Evolutionary conservation across 2,888 invertebrate species (phyloP).

Genomic region (Oligia latruncula): DNA sequence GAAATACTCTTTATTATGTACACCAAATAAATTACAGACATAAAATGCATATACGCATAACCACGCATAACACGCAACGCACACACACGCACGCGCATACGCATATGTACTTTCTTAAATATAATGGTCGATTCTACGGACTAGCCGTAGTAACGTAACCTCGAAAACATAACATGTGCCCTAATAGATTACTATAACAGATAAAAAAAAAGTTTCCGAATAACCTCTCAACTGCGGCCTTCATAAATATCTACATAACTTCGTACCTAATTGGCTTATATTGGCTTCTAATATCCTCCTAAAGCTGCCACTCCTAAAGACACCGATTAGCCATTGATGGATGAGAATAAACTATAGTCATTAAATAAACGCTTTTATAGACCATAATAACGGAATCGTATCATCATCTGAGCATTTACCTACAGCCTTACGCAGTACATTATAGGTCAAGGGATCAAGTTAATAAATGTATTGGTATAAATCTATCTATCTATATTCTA

Average conservation of each 20-base stretch:
- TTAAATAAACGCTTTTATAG: conserved; percentile 25
- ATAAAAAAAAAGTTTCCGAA: conserved; percentile 19
- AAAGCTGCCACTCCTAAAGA: conserved; percentile 46
- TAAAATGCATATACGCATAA: too few species aligned
- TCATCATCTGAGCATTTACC: conserved; percentile 1
- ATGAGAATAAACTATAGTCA: conserved; percentile 23
- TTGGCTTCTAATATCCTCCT: conserved; percentile 8
- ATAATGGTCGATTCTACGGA: neutral
- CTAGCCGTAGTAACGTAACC: neutral
- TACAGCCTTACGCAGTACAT: neutral
- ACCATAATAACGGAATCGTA: conserved; percentile 14
- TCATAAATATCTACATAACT: conserved; percentile 9
- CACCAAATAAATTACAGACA: too few species aligned
- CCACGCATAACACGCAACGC: too few species aligned
- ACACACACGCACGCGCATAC: too few species aligned
- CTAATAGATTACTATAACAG: neutral
- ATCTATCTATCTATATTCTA: too few species aligned
- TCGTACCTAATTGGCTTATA: conserved; percentile 20
- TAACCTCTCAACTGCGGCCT: conserved; percentile 11
- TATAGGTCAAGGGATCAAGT: neutral
- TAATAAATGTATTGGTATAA: neutral
- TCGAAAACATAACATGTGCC: neutral
- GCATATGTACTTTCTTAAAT: neutral
- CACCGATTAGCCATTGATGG: conserved; percentile 39
- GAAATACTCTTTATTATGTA: too few species aligned